Conservation (phyloP, 2,888 invertebrate genomes). For the Euclidia mi region DNA sequence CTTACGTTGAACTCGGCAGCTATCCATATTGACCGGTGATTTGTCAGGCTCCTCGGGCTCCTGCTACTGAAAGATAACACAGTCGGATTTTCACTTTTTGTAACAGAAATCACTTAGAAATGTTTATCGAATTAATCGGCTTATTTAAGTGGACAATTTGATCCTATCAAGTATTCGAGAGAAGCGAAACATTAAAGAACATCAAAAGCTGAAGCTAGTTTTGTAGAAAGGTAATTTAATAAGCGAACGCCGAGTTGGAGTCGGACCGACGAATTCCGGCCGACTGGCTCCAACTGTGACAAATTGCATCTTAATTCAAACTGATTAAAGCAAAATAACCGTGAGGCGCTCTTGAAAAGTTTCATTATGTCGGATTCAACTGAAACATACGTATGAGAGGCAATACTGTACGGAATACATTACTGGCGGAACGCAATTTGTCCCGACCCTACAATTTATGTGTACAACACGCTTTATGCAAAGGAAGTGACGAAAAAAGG, state of each 20-base stretch:
- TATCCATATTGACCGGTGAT: no score
- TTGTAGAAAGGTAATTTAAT: conserved; percentile 27
- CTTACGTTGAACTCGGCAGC: no score
- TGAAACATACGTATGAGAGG: conserved; percentile 72
- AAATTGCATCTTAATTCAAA: conserved; percentile 68
- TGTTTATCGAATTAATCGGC: conserved; percentile 20
- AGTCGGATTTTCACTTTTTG: no score
- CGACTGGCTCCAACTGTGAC: conserved; percentile 55
- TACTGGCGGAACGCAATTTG: conserved; percentile 82
- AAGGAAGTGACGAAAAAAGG: conserved; percentile 73
- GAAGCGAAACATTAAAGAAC: conserved; percentile 15
- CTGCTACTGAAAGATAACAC: no score
- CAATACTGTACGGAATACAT: conserved; percentile 77
- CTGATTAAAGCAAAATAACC: conserved; percentile 80
- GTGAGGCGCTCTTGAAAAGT: conserved; percentile 70
- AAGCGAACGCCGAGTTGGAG: conserved; percentile 19
- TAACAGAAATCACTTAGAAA: not conserved
- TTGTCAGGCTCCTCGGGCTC: no score
- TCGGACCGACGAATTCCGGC: conserved; percentile 18
- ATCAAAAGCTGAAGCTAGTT: conserved; percentile 31
- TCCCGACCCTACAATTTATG: conserved; percentile 84
- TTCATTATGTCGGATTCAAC: conserved; percentile 77
- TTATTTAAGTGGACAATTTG: conserved; percentile 9
- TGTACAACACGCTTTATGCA: conserved; percentile 79
- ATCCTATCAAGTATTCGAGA: conserved; percentile 16